These are phyloP conservation scores for Meloidogyne chitwoodi DNA, from an alignment of 1,140 invertebrate species.

Conservation along the genomic window DNA sequence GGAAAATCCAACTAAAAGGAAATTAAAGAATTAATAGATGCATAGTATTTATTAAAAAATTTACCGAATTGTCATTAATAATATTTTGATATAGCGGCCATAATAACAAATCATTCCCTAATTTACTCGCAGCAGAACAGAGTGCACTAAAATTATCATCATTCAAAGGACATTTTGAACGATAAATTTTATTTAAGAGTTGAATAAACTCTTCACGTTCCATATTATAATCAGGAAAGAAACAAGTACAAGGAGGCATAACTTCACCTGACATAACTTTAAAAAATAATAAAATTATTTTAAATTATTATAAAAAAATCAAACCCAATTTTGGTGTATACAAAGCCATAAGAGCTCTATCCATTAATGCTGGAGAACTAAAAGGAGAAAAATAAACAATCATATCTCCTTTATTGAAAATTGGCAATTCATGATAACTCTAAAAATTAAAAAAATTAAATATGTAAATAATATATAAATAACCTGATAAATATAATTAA, in stretches of 20 bases:
- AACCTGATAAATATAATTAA: background rate
- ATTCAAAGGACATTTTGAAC: background rate
- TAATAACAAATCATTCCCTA: background rate
- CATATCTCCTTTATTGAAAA: background rate
- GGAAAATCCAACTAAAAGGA: background rate
- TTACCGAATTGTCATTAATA: background rate
- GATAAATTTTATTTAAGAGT: background rate
- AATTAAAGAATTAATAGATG: too few species aligned
- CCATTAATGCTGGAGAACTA: background rate
- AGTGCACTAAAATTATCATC: background rate
- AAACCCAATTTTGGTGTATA: background rate
- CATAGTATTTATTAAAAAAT: background rate
- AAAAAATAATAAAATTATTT: background rate
- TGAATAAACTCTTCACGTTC: background rate
- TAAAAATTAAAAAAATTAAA: background rate
- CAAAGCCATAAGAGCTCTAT: background rate
- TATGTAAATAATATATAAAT: background rate
- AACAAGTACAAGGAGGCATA: background rate
- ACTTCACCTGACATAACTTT: background rate
- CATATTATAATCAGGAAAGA: background rate
- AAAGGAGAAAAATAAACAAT: background rate
- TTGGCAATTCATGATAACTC: background rate
- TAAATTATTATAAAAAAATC: background rate
- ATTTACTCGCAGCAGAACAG: background rate
- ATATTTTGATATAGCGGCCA: background rate